Base-by-base conservation (phyloP, 2,888 invertebrate genomes). In the Phalera bucephala region DNA sequence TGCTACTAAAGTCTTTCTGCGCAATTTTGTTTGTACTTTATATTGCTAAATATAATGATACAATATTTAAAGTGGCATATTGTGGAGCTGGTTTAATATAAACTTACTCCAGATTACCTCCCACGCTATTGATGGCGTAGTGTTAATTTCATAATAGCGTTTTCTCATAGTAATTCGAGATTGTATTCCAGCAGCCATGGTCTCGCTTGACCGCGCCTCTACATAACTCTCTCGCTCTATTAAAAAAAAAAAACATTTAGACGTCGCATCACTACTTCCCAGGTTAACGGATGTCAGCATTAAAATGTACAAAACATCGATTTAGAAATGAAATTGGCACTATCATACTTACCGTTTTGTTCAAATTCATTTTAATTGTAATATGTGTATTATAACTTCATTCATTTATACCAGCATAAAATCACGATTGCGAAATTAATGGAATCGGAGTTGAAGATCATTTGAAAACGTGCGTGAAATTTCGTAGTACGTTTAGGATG, bases 111-210 rank as follows among this genome's bases (percentile, higher is more conserved):
- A 21, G 25, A 20, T 22, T 26, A 32, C 31, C 53, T 61, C 65
- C 56, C 62, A 64, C 64, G 55, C 51, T 35, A 22, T 30, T 46
- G 51, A 48, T 49, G 46, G 37, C 36, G 35, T 41, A 45, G 47
- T 64, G 59, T 69, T 60, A 59, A 60, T 63, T 62, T 65, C 55
- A 54, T 52, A 56, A 52, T 49, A 46, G 42, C 1, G 26, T 30
- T 59, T 72, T 77, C 77, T 67, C 76, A 76, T 60, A 60, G 77
- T 70, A 77, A 78, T 59, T 46, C 37, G 72, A 75, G 68, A 69
- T 53, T 41, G 37, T 42, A 44, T 53, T 55, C 53, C 53, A 54
- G 52, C 53, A 58, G 56, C 63, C 55, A 49, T 33, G 36, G 67
- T 53, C 44, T 30, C 64, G 71, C 64, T 61, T 54, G 52, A 64